Conservation (phyloP, 53 echinoderm and acorn worm species). For the Holothuria scabra region DNA sequence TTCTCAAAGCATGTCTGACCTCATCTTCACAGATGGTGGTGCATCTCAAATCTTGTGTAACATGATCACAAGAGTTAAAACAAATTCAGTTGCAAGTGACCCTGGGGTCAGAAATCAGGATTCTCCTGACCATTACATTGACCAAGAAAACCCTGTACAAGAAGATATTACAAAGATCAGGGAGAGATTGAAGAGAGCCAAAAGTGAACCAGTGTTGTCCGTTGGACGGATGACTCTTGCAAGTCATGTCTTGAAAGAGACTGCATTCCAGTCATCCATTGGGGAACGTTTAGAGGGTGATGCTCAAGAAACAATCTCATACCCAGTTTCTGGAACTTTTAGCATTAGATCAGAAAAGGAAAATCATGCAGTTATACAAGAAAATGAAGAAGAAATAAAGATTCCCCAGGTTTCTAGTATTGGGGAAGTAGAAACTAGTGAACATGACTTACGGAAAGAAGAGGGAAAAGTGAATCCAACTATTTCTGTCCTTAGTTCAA, state of each 20-base stretch:
- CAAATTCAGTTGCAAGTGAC: conserved; percentile 37
- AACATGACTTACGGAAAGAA: background rate
- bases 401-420: background rate
- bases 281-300: background rate
- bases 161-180: conserved; percentile 21
- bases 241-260: conserved; percentile 3
- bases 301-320: background rate
- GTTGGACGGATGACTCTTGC: conserved; percentile 17
- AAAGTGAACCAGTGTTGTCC: conserved; percentile 16
- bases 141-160: conserved; percentile 29
- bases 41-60: conserved; percentile 78
- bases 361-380: background rate
- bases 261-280: background rate
- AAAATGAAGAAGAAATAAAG: no score
- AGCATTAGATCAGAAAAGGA: background rate
- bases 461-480: background rate
- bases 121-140: background rate
- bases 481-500: background rate
- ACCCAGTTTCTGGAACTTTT: conserved; percentile 1
- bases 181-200: conserved; percentile 40
- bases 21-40: conserved; percentile 74
- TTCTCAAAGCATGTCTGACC: conserved; percentile 73
- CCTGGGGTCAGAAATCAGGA: background rate
- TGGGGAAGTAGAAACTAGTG: background rate
- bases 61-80: conserved; percentile 77